phyloP scores from a whole-genome alignment of 2,888 invertebrate genomes.

The Apoderus coryli region DNA sequence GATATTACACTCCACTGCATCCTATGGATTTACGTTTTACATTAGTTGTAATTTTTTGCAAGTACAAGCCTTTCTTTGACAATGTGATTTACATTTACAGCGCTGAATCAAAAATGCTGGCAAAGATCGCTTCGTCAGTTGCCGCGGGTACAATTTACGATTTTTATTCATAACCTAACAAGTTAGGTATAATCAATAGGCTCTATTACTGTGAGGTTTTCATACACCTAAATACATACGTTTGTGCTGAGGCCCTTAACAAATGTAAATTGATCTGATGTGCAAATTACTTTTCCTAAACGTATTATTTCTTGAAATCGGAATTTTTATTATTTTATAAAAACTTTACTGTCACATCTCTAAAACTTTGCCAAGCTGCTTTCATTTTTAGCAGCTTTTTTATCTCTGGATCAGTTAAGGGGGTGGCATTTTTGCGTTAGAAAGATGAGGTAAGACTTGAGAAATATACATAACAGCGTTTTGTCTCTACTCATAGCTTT shows the following conservation, averaged over 20 bases:
- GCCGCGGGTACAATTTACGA: slow-evolving; percentile 12
- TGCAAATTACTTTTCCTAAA: slow-evolving; percentile 19
- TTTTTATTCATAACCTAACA: slow-evolving; percentile 17
- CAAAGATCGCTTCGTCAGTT: slow-evolving; percentile 11
- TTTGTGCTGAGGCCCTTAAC: slow-evolving; percentile 20
- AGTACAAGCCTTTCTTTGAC: slow-evolving; percentile 15
- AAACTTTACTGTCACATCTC: too few species aligned
- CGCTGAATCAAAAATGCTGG: slow-evolving; percentile 12
- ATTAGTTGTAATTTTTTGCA: slow-evolving; percentile 18
- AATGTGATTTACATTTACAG: slow-evolving; percentile 16
- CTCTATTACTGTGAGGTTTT: slow-evolving; percentile 17
- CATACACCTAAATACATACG: slow-evolving; percentile 18
- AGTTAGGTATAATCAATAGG: slow-evolving; percentile 18
- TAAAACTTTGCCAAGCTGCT: too few species aligned
- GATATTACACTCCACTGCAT: too few species aligned
- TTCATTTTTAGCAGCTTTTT: too few species aligned
- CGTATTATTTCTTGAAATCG: too few species aligned
- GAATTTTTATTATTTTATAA: too few species aligned
- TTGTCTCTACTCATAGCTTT: too few species aligned
- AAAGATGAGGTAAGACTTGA: too few species aligned
- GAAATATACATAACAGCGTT: too few species aligned
- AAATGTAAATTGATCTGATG: slow-evolving; percentile 19
- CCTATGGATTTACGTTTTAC: too few species aligned
- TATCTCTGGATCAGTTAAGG: too few species aligned
- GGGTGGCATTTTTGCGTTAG: too few species aligned